Conservation (phyloP, 2,797 vertebrate species). For the Sebastiscus tertius region DNA sequence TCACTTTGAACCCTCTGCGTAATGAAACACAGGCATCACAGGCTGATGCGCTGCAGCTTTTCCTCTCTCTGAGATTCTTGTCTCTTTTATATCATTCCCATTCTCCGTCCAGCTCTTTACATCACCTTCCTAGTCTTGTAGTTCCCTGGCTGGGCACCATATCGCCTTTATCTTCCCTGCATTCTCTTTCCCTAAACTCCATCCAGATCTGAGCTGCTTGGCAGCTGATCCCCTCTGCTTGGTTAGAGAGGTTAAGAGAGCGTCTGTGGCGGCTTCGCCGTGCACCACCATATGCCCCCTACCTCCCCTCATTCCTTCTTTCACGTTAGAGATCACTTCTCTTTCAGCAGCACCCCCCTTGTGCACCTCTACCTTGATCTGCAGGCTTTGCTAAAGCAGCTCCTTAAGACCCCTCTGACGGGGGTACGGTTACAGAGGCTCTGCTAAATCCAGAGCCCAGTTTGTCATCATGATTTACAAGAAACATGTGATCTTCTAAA, state of each 20-base stretch:
- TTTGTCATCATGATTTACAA: conserved; percentile 66
- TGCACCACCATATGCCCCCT: not conserved
- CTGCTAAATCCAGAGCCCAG: conserved; percentile 26
- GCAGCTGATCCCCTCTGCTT: conserved; percentile 48
- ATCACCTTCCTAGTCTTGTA: conserved; percentile 27
- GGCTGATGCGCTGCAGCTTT: conserved; percentile 21
- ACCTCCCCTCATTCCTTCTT: conserved; percentile 24
- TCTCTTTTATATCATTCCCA: conserved; percentile 16
- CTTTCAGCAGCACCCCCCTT: not conserved
- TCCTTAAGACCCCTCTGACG: conserved; percentile 64
- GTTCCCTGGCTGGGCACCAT: not conserved
- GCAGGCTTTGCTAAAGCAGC: conserved; percentile 53
- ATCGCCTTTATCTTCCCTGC: conserved; percentile 5
- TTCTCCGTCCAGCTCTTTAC: conserved; percentile 9
- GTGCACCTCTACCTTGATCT: conserved; percentile 43
- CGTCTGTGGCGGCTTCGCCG: conserved; percentile 17
- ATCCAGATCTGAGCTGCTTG: conserved; percentile 39
- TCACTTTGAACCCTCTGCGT: conserved; percentile 34
- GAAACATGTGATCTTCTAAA: conserved; percentile 46
- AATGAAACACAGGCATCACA: conserved; percentile 42
- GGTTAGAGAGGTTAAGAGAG: conserved; percentile 38
- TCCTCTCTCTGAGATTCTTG: not conserved
- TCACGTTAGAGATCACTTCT: conserved; percentile 40
- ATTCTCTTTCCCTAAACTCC: conserved; percentile 27
- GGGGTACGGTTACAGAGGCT: conserved; percentile 60